A percentile compares a stretch with the other conserved stretches of the same genome.
Evolutionary conservation across 2,113 vertebrate species (phyloP).

Genomic region (Nanorana parkeri): DNA sequence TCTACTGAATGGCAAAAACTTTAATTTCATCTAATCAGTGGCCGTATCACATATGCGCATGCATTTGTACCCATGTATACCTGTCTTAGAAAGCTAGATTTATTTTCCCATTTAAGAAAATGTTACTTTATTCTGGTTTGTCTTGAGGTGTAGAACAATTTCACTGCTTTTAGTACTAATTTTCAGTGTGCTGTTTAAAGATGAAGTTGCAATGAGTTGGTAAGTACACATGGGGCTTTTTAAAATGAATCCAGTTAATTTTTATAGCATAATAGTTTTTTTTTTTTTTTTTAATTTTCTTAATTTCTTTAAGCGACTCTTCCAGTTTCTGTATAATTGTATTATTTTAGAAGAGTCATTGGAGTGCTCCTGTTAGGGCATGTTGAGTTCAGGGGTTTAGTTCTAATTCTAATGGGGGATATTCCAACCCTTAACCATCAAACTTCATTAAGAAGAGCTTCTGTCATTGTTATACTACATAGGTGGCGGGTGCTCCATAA

Average conservation of each 20-base stretch:
- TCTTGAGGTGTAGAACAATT: slow-evolving; percentile 78
- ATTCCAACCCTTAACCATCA: slow-evolving; percentile 68
- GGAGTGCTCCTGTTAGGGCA: slow-evolving; percentile 6
- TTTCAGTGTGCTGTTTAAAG: slow-evolving; percentile 77
- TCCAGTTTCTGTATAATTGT: neutral
- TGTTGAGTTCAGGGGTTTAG: slow-evolving; percentile 8
- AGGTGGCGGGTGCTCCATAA: slow-evolving; percentile 62
- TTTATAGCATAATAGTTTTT: slow-evolving; percentile 61
- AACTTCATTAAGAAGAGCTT: slow-evolving; percentile 87
- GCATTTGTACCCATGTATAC: neutral
- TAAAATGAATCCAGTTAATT: slow-evolving; percentile 63
- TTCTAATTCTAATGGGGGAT: slow-evolving; percentile 59
- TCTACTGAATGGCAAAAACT: no score
- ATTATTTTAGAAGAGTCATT: neutral
- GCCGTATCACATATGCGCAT: neutral
- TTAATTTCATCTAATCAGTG: no score
- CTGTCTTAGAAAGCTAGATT: neutral
- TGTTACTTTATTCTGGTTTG: slow-evolving; percentile 75
- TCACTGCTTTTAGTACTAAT: slow-evolving; percentile 76
- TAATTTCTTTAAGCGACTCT: neutral
- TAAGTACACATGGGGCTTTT: slow-evolving; percentile 76
- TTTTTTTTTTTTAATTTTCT: slow-evolving; percentile 40
- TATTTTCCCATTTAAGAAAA: slow-evolving; percentile 4
- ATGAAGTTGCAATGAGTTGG: slow-evolving; percentile 76
- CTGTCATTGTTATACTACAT: slow-evolving; percentile 90